Base-by-base conservation (phyloP, 2,113 vertebrate species). In the Elaphurus davidianus region DNA sequence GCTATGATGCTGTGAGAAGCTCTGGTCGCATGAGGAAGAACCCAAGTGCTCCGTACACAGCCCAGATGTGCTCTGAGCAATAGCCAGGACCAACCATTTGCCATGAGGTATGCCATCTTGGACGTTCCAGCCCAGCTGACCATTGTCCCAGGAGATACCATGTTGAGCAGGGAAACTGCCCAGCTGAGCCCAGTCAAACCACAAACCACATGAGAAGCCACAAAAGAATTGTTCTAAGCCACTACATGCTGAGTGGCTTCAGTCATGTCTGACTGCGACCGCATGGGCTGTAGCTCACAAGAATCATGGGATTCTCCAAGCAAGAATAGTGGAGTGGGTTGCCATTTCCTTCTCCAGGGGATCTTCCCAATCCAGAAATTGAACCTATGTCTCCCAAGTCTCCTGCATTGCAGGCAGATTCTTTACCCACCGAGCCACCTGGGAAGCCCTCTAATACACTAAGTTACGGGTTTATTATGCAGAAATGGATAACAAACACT, bases 381-480 rank as follows among this genome's bases (percentile, higher is more conserved):
- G 67, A 71, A 71, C 2, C 12, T 40, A 40, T 6, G 67, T 40
- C 67, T 71, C n/a, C n/a, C 67, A 12, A 0, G 1, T 12, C 19
- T 71, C 67, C 67, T 74, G 67, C n/a, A 40, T 3, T 74, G 67
- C n/a, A 74, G 67, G 67, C n/a, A 40, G n/a, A 74, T 40, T 74
- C 67, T 74, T 23, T 74, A 74, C 19, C n/a, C n/a, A 40, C 67
- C 25, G 67, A 74, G 19, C 19, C 67, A 40, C 67, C 67, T 40
- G 67, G 36, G 21, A 40, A 74, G 21, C 67, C 21, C 67, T 74
- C 21, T 6, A 40, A 40, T 74, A 74, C 12, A 12, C 67, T 23
- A 40, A 40, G 13, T 84, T 54, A 15, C 0, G 3, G 4, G n/a
- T 13, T 36, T 57, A 15, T 36, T 19, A 6, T 4, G 17, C 9